Evolutionary conservation across 2,113 vertebrate species (phyloP), one percentile per base, ranked within the genome.

Genomic region (Hypanus sabinus): DNA sequence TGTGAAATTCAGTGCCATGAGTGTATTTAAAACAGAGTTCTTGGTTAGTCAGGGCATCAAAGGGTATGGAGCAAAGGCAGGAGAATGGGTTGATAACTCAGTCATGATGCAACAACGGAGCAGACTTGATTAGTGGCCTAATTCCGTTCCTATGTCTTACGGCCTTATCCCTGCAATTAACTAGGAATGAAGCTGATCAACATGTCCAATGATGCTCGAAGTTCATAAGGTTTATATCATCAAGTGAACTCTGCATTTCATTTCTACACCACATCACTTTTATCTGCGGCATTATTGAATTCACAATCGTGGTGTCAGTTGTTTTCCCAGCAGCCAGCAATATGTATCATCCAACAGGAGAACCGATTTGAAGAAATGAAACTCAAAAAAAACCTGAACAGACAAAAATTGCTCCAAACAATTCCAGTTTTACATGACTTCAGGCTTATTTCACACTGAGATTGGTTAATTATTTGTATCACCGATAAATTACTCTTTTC

Each of bases 341-440:
- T 27, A 11, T 73, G 36, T 55, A 73, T 27, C 20, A 11, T 24
- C 10, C 36, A 55, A 73, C 55, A 24, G 24, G 24, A 0, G 12
- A 73, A 93, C 46, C 55, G 18, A 73, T 93, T 38, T 93, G 71
- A 73, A 36, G 20, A 30, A 30, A 12, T 71, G 3, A 73, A 93
- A 93, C 16, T 93, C 11, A 55, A 3, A 46, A n/a, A 55, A 12
- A 71, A 20, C 16, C 62, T 92, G 68, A 46, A 55, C 33, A 46
- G 9, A 93, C 24, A 20, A 4, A 12, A 18, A 46, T 55, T 93
- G n/a, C 36, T 36, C 68, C 33, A 22, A 93, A 73, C 38, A 71
- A 75, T 46, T 93, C n/a, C 70, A 75, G 68, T 46, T 38, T 93
- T 55, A 93, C 38, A 73, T 93, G 33, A 93, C 22, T 73, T 93